These are phyloP conservation scores for Orientallactaga sibirica DNA, from an alignment of 2,797 vertebrate species.

Conservation along the genomic window DNA sequence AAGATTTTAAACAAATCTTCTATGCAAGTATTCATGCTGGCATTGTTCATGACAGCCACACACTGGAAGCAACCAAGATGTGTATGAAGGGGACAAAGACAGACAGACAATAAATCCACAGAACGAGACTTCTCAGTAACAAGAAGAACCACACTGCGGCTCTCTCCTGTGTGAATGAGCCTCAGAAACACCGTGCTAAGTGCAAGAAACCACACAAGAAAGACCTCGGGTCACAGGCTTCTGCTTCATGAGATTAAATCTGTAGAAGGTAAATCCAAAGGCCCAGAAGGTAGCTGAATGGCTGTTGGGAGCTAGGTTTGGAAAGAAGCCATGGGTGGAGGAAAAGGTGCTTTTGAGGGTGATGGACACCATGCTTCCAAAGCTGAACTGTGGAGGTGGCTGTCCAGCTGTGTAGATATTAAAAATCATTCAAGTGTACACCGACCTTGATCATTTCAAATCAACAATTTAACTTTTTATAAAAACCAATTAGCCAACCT, in stretches of 20 bases:
- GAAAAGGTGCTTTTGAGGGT: background rate
- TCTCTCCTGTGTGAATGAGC: background rate
- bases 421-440: background rate
- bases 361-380: background rate
- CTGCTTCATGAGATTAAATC: background rate
- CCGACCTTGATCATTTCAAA: background rate
- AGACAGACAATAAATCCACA: background rate
- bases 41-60: background rate
- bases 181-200: background rate
- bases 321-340: background rate
- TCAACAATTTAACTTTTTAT: background rate
- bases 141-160: background rate
- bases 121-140: background rate
- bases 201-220: background rate
- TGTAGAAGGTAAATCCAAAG: background rate
- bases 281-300: background rate
- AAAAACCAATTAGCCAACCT: background rate
- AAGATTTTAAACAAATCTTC: background rate
- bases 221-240: background rate
- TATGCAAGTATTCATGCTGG: background rate
- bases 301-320: background rate
- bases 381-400: background rate
- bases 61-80: constrained; percentile 14
- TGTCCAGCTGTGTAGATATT: background rate
- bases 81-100: background rate